Conservation (phyloP, 2,113 vertebrate species). For the Haemorhous mexicanus region DNA sequence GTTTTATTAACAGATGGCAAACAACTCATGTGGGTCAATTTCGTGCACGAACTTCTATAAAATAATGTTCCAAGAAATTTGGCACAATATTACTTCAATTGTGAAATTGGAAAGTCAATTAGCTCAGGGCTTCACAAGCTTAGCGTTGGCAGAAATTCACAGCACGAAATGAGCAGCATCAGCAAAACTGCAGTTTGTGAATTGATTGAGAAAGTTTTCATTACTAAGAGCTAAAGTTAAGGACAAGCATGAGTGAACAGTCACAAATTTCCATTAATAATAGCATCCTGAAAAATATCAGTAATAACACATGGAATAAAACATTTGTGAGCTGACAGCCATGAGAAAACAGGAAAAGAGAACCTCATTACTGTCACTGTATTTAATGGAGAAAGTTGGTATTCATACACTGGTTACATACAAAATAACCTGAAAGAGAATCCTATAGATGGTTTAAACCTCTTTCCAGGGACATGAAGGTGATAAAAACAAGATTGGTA, state of each 20-base stretch:
- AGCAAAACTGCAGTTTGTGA: constrained; percentile 6
- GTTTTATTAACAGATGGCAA: background rate
- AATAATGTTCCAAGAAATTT: background rate
- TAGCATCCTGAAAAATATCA: background rate
- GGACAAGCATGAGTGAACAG: background rate
- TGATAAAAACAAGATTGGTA: background rate
- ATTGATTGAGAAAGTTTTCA: constrained; percentile 35
- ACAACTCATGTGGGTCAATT: background rate
- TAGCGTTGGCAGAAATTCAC: background rate
- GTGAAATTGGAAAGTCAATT: constrained; percentile 38
- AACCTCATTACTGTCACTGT: background rate
- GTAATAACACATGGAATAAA: background rate
- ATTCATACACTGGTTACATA: background rate
- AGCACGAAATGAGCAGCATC: background rate
- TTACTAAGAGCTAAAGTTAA: constrained; percentile 15
- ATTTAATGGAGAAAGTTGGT: background rate
- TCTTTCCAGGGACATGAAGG: background rate
- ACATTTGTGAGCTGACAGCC: background rate
- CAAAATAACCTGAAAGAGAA: background rate
- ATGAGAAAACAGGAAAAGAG: background rate
- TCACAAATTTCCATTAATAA: background rate
- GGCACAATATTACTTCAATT: constrained; percentile 12
- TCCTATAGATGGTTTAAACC: background rate
- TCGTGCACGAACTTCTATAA: background rate
- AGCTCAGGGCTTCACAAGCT: constrained; percentile 8